These are phyloP conservation scores for Cataglyphis cursor DNA, from an alignment of 2,888 invertebrate species.

Conservation along the genomic window DNA sequence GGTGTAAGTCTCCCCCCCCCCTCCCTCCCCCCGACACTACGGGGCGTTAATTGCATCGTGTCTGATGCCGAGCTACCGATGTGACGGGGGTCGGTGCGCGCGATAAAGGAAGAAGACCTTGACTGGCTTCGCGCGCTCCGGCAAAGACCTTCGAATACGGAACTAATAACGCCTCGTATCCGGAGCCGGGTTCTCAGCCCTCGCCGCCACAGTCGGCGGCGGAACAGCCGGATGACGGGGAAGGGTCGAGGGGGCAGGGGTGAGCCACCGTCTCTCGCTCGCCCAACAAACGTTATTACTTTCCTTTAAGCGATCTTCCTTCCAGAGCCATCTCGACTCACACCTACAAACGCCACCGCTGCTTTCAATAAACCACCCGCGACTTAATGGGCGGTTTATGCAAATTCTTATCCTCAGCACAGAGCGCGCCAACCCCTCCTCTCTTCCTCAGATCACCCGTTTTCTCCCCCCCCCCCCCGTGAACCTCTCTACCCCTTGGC, in stretches of 20 bases:
- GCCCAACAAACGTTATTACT: conserved; percentile 81
- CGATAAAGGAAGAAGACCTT: conserved; percentile 48
- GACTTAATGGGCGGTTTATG: conserved; percentile 83
- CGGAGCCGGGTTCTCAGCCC: conserved; percentile 51
- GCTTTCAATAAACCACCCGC: conserved; percentile 82
- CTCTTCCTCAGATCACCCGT: conserved; percentile 38
- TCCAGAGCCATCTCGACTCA: conserved; percentile 73
- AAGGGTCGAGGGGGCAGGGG: conserved; percentile 56
- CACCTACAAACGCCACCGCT: conserved; percentile 78
- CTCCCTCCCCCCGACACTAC: conserved; percentile 6
- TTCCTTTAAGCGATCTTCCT: conserved; percentile 79
- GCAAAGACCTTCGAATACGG: conserved; percentile 67
- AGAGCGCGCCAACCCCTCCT: conserved; percentile 42
- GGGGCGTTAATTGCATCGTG: conserved; percentile 59
- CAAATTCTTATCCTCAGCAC: conserved; percentile 78
- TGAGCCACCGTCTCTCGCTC: conserved; percentile 67
- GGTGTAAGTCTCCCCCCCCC: not conserved
- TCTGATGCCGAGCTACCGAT: conserved; percentile 38
- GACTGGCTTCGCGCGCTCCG: conserved; percentile 56
- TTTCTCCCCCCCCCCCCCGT: conserved; percentile 36
- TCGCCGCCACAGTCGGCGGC: conserved; percentile 37
- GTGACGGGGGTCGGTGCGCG: conserved; percentile 21
- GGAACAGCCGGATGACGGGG: conserved; percentile 36
- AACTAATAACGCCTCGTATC: conserved; percentile 71
- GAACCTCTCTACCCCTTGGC: conserved; percentile 32